Conservation (phyloP, 2,888 invertebrate species). For the Drosophila austrosaltans region DNA sequence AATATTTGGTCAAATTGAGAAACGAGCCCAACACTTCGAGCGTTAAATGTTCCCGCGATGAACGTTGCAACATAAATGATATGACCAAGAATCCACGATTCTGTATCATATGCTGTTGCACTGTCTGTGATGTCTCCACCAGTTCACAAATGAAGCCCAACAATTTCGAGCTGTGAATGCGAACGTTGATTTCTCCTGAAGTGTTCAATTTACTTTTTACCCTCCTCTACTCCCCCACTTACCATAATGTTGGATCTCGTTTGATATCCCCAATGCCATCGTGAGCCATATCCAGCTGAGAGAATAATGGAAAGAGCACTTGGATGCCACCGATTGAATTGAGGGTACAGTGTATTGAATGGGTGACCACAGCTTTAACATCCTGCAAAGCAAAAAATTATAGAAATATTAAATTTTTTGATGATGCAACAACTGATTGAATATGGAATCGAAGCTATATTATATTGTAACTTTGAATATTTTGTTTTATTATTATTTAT, state of each 20-base stretch:
- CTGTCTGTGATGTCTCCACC: constrained; percentile 97
- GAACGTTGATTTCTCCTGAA: background rate
- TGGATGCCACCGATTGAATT: constrained; percentile 99
- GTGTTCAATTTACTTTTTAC: too few species aligned
- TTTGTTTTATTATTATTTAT: too few species aligned
- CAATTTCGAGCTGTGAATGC: constrained; percentile 91
- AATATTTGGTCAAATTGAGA: constrained; percentile 94
- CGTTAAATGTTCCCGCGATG: constrained; percentile 95
- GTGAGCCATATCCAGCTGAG: constrained; percentile 97
- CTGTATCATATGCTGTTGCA: constrained; percentile 99
- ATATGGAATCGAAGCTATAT: background rate
- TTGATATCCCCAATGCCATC: constrained; percentile 92
- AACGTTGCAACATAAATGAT: constrained; percentile 97
- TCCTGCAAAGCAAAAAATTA: constrained; percentile 86
- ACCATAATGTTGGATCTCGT: constrained; percentile 95
- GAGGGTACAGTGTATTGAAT: constrained; percentile 99
- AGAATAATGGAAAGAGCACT: constrained; percentile 98
- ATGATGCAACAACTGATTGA: background rate
- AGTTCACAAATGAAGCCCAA: constrained; percentile 98
- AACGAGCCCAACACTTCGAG: constrained; percentile 96
- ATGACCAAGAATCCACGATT: constrained; percentile 99
- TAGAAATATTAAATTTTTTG: too few species aligned
- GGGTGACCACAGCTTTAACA: constrained; percentile 99
- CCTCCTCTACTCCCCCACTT: constrained; percentile 79
- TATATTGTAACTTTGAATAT: too few species aligned